Base-by-base conservation (phyloP, 1,140 invertebrate genomes). In the Atta colombica region DNA sequence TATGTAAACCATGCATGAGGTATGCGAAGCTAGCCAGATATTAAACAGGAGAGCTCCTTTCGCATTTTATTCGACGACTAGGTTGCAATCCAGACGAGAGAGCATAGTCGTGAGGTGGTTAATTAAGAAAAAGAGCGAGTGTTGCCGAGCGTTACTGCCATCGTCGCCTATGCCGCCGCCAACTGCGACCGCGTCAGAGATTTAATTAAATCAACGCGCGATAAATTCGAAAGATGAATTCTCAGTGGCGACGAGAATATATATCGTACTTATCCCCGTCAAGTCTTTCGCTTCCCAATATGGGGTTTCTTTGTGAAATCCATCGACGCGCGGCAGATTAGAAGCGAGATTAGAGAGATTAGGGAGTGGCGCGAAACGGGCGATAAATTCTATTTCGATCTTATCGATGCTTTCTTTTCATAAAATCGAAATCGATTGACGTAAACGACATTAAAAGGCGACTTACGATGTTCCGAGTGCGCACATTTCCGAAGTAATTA, bases 131-230 rank as follows among this genome's bases (percentile, higher is more conserved):
- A 87, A 90, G 60, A 45, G 2, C 18, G 74, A 18, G n/a, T 39
- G 58, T 77, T 45, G 58, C 25, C 60, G 51, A 53, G 74, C 55
- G 74, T 45, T 55, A 28, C 49, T 35, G 31, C 53, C 66, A 25
- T 25, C 21, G 61, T 66, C 49, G 18, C 10, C 65, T 68, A 45
- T n/a, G n/a, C 8, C 28, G 28, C 14, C 74, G 18, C 58, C 58
- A 39, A 66, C 66, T 14, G 51, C 35, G 25, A 8, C 28, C 49
- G 71, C 31, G 61, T 49, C 31, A 80, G 39, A 28, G 86, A 86
- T 92, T 92, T 92, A 92, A 92, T 93, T 92, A 92, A 93, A 93
- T 91, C 87, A 92, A 93, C 89, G 87, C 87, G 87, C 92, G 88
- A 93, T 92, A 92, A 93, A 92, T 93, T 93, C 90, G 86, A 68